Percentiles rank a stretch among this genome's conserved stretches.
phyloP scores from a whole-genome alignment of 1,140 invertebrate genomes.

The Acromyrmex echinatior region DNA sequence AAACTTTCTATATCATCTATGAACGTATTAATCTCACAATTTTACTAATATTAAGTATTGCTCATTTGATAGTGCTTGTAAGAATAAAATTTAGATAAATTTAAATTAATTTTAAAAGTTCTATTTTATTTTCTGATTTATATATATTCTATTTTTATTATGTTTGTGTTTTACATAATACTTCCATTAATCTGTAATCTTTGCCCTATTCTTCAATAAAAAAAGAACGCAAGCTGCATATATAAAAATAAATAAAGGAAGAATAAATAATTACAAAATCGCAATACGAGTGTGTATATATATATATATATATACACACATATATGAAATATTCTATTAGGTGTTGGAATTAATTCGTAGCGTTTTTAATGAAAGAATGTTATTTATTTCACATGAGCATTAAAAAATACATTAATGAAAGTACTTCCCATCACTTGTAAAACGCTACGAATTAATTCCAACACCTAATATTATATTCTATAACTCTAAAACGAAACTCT shows the following conservation, averaged over 20 bases:
- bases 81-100: neutral
- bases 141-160: neutral
- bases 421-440: too few relatives aligned
- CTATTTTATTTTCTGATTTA: neutral
- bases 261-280: neutral
- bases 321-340: neutral
- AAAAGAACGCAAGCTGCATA: neutral
- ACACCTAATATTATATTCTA: too few relatives aligned
- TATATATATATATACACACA: too few relatives aligned
- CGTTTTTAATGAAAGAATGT: too few relatives aligned
- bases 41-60: neutral
- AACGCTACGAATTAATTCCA: too few relatives aligned
- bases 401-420: too few relatives aligned
- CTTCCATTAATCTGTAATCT: neutral
- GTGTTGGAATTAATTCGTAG: too few relatives aligned
- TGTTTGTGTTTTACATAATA: neutral
- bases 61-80: neutral
- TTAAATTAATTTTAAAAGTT: neutral
- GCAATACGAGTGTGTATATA: too few relatives aligned
- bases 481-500: slow-evolving; percentile 11
- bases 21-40: neutral
- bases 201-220: neutral
- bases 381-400: too few relatives aligned
- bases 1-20: neutral
- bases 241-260: slow-evolving; percentile 8